Evolutionary conservation across 2,113 vertebrate genomes (phyloP), one percentile per base, ranked within the genome.

Genomic region (Sebastes fasciatus): DNA sequence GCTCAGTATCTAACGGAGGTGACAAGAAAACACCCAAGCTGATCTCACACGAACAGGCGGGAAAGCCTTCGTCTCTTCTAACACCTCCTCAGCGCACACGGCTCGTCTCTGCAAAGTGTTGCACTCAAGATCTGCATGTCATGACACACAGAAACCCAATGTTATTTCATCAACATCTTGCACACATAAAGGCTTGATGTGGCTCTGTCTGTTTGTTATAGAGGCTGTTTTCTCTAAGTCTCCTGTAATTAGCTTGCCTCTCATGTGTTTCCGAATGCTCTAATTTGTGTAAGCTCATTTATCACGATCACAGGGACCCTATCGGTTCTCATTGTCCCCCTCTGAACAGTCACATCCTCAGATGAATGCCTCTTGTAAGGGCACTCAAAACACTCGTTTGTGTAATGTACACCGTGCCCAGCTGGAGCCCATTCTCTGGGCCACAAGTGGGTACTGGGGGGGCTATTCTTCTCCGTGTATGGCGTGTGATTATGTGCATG

Each of bases 321-420:
- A 80, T 80, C 57, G 8, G 81, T 62, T 60, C 88, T 90, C 90
- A 87, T 93, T 94, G 92, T 93, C 79, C 85, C 63, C 62, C 48
- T 12, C 5, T 19, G 85, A 81, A 84, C 89, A 90, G 84, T 93
- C 88, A 90, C 86, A 93, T 93, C 94, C 92, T 91, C 84, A 77
- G 64, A 85, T 85, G 84, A 92, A 91, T 82, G 78, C 73, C 65
- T 84, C 72, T 21, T 61, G 65, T 75, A 63, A 79, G 57, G 67
- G 65, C 42, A 73, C 78, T 88, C 80, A 80, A 89, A 93, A 88
- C 85, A 89, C 70, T 85, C 8, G 60, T 92, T 92, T 93, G 82
- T 91, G 85, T 88, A 82, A 81, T 49, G 48, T 74, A 70, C 89
- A 79, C 85, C 42, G 11, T 73, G 73, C 84, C 82, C 93, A 93